Evolutionary conservation across 2,888 invertebrate species (phyloP), one percentile per base, ranked within the genome.

Genomic region (Drosophila tanythrix): DNA sequence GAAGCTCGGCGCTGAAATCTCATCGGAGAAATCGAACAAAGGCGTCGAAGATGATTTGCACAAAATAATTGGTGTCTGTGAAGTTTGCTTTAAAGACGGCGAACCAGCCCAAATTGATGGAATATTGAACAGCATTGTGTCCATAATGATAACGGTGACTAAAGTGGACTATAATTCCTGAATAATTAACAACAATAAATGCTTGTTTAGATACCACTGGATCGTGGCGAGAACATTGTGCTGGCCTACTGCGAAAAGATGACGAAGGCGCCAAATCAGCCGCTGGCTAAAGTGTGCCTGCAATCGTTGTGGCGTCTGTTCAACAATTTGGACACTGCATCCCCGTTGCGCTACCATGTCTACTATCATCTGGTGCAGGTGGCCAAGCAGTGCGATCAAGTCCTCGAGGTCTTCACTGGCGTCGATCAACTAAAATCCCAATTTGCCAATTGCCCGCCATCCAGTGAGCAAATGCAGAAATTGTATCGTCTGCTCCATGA

Each of bases 91-190:
- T 94, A 97, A 97, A 90, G 97, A 97, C 90, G 96, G 96, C 11
- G 96, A 96, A 91, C 98, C 98, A 92, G 92, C 94, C 21, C 98
- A 99, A 92, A 96, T 98, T 86, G 99, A 99, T 94, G 96, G 96
- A 85, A 96, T 98, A 62, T 94, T 99, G 15, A 99, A 99, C 94
- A 98, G 99, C 92, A 98, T 99, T 93, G 98, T 99, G 5, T 99
- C 99, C 8, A 97, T 99, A 81, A 96, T 99, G 95, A 97, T 99
- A 70, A 95, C 97, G 85, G 97, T 97, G 94, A 94, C 94, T 93
- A 68, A 65, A 33, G 2, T 7, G 8, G 25, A 27, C 21, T 13
- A 1, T 2, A 13, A 38, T 56, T 4, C 13, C 4, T 18, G 2
- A 38, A 56, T 56, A 27, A 21, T 21, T 21, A 11, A 4, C 46